phyloP scores from a whole-genome alignment of 2,797 vertebrate species.

The Momotus momota region DNA sequence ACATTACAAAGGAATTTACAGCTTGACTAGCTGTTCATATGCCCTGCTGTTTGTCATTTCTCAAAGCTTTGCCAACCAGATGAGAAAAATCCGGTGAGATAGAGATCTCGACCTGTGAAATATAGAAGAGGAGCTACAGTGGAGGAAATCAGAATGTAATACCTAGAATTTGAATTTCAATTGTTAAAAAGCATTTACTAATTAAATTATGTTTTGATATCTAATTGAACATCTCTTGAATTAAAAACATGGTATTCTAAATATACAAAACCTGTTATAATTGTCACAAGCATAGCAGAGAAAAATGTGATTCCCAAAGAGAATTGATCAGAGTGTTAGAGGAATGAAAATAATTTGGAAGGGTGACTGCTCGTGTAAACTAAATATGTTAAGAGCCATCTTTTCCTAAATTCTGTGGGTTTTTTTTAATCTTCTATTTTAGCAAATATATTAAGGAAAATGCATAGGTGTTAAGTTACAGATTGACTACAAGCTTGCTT shows the following conservation, averaged over 20 bases:
- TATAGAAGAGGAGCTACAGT: not conserved
- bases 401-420: not conserved
- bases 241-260: not conserved
- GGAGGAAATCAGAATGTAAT: not conserved
- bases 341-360: not conserved
- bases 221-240: not conserved
- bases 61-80: not conserved
- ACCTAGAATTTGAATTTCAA: not conserved
- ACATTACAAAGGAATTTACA: not conserved
- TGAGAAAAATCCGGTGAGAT: not conserved
- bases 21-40: not conserved
- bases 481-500: not conserved
- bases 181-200: not conserved
- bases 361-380: accelerated
- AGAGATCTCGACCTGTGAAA: not conserved
- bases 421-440: not conserved
- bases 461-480: not conserved
- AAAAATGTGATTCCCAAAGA: not conserved
- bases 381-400: not conserved
- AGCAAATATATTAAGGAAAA: not conserved
- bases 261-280: not conserved
- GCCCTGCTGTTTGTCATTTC: not conserved
- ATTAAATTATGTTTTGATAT: not conserved
- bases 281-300: not conserved
- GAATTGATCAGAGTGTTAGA: not conserved